Percentiles rank a stretch among this genome's conserved stretches.
These are phyloP conservation scores for Setophaga petechia DNA, from an alignment of 2,113 vertebrate species.

Conservation along the genomic window DNA sequence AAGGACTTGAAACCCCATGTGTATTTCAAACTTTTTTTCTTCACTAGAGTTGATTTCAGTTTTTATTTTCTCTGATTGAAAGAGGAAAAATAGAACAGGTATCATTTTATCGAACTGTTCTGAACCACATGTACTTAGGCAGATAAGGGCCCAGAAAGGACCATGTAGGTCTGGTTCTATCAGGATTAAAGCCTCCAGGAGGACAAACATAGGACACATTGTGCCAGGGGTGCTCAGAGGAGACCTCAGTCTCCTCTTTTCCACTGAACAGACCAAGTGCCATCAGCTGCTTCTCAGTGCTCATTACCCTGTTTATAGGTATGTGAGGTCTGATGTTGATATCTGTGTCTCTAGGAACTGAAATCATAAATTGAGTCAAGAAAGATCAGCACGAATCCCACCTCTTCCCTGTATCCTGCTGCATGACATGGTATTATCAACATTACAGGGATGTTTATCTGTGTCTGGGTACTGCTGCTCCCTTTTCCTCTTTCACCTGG, in stretches of 20 bases:
- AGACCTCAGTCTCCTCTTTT: neutral
- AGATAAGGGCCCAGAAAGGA: neutral
- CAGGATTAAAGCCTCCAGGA: neutral
- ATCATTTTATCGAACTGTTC: neutral
- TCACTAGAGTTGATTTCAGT: neutral
- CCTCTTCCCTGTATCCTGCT: neutral
- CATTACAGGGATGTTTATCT: neutral
- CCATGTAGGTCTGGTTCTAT: neutral
- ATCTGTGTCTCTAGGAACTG: neutral
- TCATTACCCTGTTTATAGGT: neutral
- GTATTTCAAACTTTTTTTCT: neutral
- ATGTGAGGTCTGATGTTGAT: neutral
- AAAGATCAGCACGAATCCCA: neutral
- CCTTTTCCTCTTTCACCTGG: neutral
- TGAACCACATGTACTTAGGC: neutral
- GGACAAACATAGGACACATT: neutral
- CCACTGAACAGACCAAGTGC: neutral
- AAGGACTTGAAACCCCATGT: neutral
- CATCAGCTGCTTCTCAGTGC: neutral
- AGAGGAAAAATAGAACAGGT: neutral
- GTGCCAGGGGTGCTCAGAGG: neutral
- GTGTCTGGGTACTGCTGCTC: neutral
- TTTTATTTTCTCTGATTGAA: neutral
- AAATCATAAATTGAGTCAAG: neutral
- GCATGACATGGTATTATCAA: neutral